Conservation (phyloP, 2,797 vertebrate species). For the Chanos chanos region DNA sequence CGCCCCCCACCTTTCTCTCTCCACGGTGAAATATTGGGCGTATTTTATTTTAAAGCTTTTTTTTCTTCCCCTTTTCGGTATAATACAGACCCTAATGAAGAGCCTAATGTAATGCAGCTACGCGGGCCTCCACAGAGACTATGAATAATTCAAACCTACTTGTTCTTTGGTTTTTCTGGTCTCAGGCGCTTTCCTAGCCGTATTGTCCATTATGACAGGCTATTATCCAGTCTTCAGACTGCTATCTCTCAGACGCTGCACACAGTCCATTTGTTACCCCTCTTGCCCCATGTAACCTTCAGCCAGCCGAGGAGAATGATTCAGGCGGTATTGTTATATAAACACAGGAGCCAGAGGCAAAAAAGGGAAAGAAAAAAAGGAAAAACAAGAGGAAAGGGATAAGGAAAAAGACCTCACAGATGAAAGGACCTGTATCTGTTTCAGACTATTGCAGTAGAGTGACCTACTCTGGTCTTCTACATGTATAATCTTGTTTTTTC, state of each 20-base stretch:
- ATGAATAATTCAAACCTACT: slow-evolving; percentile 95
- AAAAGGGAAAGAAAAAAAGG: slow-evolving; percentile 64
- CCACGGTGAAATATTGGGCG: slow-evolving; percentile 74
- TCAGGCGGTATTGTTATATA: slow-evolving; percentile 89
- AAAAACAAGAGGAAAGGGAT: slow-evolving; percentile 26
- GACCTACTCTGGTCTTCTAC: background rate
- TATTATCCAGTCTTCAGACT: slow-evolving; percentile 92
- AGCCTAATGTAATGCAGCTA: slow-evolving; percentile 87
- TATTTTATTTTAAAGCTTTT: slow-evolving; percentile 79
- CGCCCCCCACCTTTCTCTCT: too few relatives aligned
- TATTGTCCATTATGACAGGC: slow-evolving; percentile 95
- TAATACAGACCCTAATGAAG: slow-evolving; percentile 83
- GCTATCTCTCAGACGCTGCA: slow-evolving; percentile 86
- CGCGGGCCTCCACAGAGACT: slow-evolving; percentile 73
- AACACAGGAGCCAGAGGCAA: slow-evolving; percentile 84
- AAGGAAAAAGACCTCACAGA: background rate
- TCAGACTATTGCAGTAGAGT: slow-evolving; percentile 4
- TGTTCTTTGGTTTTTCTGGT: slow-evolving; percentile 80
- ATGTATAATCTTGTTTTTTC: slow-evolving; percentile 16
- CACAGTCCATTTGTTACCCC: slow-evolving; percentile 84
- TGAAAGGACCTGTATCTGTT: slow-evolving; percentile 17
- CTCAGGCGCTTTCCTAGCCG: slow-evolving; percentile 82
- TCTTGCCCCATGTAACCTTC: slow-evolving; percentile 89
- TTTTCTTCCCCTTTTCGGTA: slow-evolving; percentile 61
- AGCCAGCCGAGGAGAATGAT: slow-evolving; percentile 81